Evolutionary conservation across 2,113 vertebrate genomes (phyloP).

Genomic region (Peromyscus polionotus): DNA sequence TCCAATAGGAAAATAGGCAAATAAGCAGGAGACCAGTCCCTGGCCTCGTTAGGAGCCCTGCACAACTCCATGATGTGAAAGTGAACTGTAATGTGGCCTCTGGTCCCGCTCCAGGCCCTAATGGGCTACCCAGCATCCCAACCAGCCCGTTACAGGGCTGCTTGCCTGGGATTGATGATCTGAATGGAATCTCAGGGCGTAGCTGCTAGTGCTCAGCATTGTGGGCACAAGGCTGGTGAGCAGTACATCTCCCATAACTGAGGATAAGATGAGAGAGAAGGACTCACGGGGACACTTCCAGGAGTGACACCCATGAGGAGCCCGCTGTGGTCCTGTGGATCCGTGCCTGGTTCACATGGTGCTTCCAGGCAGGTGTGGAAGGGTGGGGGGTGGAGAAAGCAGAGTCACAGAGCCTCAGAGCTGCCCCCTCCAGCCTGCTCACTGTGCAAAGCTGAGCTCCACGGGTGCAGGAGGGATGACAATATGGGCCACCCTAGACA

Average conservation of each 20-base stretch:
- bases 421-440: neutral
- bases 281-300: neutral
- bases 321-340: neutral
- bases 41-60: neutral
- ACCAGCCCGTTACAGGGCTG: neutral
- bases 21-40: neutral
- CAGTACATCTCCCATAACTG: fast-evolving
- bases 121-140: neutral
- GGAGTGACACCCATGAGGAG: neutral
- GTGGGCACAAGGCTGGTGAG: fast-evolving
- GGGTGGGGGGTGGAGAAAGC: fast-evolving
- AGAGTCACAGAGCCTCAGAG: neutral
- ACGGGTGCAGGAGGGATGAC: no score
- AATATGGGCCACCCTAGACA: neutral
- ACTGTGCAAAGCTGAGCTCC: neutral
- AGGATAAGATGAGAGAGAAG: no score
- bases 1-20: neutral
- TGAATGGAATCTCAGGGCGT: neutral
- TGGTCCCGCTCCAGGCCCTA: neutral
- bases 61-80: neutral
- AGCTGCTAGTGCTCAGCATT: fast-evolving
- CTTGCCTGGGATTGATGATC: neutral
- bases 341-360: fast-evolving
- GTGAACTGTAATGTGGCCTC: neutral
- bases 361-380: neutral